Evolutionary conservation across 2,113 vertebrate species (phyloP).

Genomic region (Neoarius graeffei): DNA sequence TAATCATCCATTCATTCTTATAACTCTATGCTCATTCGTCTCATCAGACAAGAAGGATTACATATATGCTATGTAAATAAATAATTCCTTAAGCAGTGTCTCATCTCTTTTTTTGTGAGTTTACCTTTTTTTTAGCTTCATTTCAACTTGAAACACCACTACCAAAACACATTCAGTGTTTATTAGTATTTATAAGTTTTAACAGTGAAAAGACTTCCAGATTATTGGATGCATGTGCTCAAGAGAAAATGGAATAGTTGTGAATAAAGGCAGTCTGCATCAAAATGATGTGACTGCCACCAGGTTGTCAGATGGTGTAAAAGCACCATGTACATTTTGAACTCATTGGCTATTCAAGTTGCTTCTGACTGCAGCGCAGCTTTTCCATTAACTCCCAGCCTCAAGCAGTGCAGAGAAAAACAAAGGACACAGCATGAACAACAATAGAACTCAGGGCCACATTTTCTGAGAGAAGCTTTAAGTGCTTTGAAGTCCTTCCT

Average conservation of each 20-base stretch:
- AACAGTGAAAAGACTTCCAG: background rate
- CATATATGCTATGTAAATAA: background rate
- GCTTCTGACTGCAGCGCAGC: constrained; percentile 43
- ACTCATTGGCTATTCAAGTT: constrained; percentile 38
- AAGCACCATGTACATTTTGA: constrained; percentile 11
- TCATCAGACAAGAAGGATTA: background rate
- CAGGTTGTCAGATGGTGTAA: constrained; percentile 39
- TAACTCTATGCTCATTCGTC: background rate
- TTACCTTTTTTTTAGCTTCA: background rate
- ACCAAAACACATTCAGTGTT: background rate
- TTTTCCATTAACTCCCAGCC: constrained; percentile 52
- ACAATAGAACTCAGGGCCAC: constrained; percentile 28
- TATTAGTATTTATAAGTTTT: background rate
- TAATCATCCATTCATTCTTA: background rate
- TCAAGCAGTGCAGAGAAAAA: constrained; percentile 44
- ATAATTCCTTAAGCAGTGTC: background rate
- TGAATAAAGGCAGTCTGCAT: background rate
- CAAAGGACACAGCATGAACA: constrained; percentile 37
- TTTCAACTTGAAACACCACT: background rate
- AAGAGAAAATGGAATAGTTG: background rate
- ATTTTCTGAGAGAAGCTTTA: constrained; percentile 33
- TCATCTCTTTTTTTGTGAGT: background rate
- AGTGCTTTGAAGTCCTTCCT: constrained; percentile 10
- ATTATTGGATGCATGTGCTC: background rate
- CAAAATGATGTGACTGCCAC: constrained; percentile 43